Evolutionary conservation across 2,113 vertebrate species (phyloP), one percentile per base, ranked within the genome.

Genomic region (western clawed frog (Xenopus tropicalis)): DNA sequence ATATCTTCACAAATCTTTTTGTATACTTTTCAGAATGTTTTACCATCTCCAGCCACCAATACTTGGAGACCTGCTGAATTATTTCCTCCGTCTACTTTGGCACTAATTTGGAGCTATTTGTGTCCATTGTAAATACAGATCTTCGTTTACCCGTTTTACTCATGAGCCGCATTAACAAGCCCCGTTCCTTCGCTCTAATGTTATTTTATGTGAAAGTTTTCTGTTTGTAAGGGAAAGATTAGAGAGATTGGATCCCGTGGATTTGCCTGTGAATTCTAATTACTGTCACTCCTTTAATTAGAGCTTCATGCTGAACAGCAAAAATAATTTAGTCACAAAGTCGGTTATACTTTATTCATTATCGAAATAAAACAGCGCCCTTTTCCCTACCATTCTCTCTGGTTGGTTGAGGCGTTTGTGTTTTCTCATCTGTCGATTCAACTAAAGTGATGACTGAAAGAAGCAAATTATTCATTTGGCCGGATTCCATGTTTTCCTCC

Each of bases 251-350:
- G n/a, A 74, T 66, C 71, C 63, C 20, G 66, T 21, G 63, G 63
- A 64, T 74, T 72, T 54, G 37, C 54, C 71, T 59, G 63, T 74
- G 71, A 74, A 64, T 66, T 59, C 52, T 74, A 74, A 74, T 74
- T 74, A 74, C 51, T 48, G 56, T 58, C 29, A 67, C 46, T 61
- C 54, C 19, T 75, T 69, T 75, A 69, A 75, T 69, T 75, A 61
- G 72, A 23, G 59, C 46, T 29, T 37, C 43, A 61, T 69, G 72
- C 72, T 24, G 65, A 48, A 21, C 58, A 24, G 21, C 25, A 16
- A 62, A 66, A 62, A 62, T 68, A 75, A 75, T 43, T 61, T 44
- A 75, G 44, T 62, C 58, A 56, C 4, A 14, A 37, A 75, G 61
- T 61, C 64, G 68, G 66, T 74, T 74, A 67, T 46, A 61, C 22